These are phyloP conservation scores for Bombyx mori DNA, from an alignment of 1,140 invertebrate genomes.

Conservation along the genomic window DNA sequence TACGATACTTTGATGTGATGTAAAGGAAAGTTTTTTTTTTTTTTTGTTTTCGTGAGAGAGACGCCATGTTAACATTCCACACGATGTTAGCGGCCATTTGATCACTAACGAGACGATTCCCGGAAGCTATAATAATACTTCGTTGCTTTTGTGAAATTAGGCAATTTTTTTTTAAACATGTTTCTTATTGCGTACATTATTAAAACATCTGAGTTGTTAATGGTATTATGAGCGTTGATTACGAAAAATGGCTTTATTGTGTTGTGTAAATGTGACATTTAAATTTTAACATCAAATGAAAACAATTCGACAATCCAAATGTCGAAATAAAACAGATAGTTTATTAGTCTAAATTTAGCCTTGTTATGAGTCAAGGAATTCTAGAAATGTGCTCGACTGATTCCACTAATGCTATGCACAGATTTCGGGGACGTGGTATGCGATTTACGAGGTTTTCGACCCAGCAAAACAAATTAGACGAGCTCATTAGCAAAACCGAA, in stretches of 20 bases:
- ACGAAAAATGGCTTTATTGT: not conserved
- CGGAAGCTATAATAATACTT: slow-evolving; percentile 47
- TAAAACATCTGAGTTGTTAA: slow-evolving; percentile 22
- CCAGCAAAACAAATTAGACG: slow-evolving; percentile 15
- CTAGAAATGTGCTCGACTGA: slow-evolving; percentile 12
- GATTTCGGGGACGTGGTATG: slow-evolving; percentile 17
- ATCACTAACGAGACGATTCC: slow-evolving; percentile 51
- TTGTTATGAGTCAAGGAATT: slow-evolving; percentile 11
- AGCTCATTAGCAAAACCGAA: slow-evolving; percentile 12
- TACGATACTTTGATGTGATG: slow-evolving; percentile 50
- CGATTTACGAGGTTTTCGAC: slow-evolving; percentile 10
- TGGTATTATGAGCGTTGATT: slow-evolving; percentile 14
- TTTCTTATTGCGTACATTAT: slow-evolving; percentile 26
- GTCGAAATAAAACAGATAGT: no score
- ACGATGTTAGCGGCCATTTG: slow-evolving; percentile 40
- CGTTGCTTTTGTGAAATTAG: slow-evolving; percentile 43
- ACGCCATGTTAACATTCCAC: slow-evolving; percentile 46
- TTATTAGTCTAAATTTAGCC: slow-evolving; percentile 1
- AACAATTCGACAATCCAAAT: no score
- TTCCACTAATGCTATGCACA: slow-evolving; percentile 15
- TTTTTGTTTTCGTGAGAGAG: slow-evolving; percentile 24
- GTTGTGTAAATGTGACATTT: not conserved
- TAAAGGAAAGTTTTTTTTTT: slow-evolving; percentile 35
- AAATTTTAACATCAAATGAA: no score
- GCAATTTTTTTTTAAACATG: slow-evolving; percentile 39